Conservation (phyloP, 1,140 invertebrate genomes). For the Hycleus cichorii region DNA sequence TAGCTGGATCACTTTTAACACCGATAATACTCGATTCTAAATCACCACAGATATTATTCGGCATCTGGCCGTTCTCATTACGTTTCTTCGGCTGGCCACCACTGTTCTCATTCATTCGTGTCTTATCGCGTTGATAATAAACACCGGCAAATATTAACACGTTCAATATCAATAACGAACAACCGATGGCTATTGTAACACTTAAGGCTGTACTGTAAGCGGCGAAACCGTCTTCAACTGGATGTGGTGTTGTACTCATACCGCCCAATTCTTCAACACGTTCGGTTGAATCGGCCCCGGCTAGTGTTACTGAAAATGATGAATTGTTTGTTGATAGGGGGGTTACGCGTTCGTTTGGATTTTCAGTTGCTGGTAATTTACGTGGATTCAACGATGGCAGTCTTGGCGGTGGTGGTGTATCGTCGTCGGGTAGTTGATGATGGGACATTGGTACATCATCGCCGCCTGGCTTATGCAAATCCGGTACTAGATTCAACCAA, state of each 20-base stretch:
- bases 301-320: constrained; percentile 33
- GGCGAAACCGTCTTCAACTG: constrained; percentile 76
- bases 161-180: constrained; percentile 81
- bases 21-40: constrained; percentile 59
- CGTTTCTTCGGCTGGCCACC: constrained; percentile 58
- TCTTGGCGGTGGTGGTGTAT: constrained; percentile 46
- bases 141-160: constrained; percentile 90
- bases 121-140: constrained; percentile 86
- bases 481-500: constrained; percentile 92
- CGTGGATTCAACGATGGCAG: constrained; percentile 47
- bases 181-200: constrained; percentile 91
- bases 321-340: constrained; percentile 37
- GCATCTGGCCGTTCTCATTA: constrained; percentile 76
- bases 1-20: constrained; percentile 57
- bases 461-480: constrained; percentile 82
- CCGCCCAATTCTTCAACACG: constrained; percentile 37
- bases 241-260: constrained; percentile 46
- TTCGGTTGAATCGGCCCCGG: constrained; percentile 35
- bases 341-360: constrained; percentile 42
- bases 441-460: constrained; percentile 78
- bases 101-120: constrained; percentile 55
- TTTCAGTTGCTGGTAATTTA: constrained; percentile 47
- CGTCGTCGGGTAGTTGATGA: constrained; percentile 76
- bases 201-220: constrained; percentile 82
- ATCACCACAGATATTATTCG: constrained; percentile 75